Evolutionary conservation across 2,888 invertebrate genomes (phyloP).

Genomic region (Campoletis raptor): DNA sequence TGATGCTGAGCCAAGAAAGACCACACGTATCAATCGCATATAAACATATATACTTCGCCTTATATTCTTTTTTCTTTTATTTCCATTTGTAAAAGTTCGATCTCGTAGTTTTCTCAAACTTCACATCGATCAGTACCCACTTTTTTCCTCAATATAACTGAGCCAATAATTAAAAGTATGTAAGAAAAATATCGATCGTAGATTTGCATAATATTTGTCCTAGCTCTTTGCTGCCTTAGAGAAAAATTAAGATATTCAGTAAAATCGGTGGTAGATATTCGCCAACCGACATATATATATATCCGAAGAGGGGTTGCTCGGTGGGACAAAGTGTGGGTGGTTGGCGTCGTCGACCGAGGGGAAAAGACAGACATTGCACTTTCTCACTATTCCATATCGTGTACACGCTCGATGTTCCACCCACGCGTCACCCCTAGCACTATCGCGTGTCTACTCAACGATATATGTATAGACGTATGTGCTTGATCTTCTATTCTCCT

Average conservation of each 20-base stretch:
- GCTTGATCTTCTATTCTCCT: slow-evolving; percentile 49
- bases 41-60: neutral
- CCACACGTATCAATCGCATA: neutral
- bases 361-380: slow-evolving; percentile 77
- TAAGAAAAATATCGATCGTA: neutral
- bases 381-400: slow-evolving; percentile 70
- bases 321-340: slow-evolving; percentile 56
- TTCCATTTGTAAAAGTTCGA: slow-evolving; percentile 22
- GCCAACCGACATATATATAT: slow-evolving; percentile 7
- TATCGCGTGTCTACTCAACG: slow-evolving; percentile 62
- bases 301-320: slow-evolving; percentile 37
- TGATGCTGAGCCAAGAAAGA: slow-evolving; percentile 77
- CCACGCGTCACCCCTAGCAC: slow-evolving; percentile 72
- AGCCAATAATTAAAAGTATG: neutral
- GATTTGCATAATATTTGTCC: neutral
- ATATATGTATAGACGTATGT: slow-evolving; percentile 13
- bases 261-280: slow-evolving; percentile 23
- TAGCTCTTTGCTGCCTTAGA: neutral
- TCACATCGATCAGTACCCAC: slow-evolving; percentile 46
- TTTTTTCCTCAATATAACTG: neutral
- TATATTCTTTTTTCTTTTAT: slow-evolving; percentile 30
- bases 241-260: slow-evolving; percentile 27
- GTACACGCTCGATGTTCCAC: slow-evolving; percentile 65
- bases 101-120: slow-evolving; percentile 61
- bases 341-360: slow-evolving; percentile 62